These are phyloP conservation scores for Anguilla megastoma DNA, from an alignment of 2,797 vertebrate species.

Conservation along the genomic window DNA sequence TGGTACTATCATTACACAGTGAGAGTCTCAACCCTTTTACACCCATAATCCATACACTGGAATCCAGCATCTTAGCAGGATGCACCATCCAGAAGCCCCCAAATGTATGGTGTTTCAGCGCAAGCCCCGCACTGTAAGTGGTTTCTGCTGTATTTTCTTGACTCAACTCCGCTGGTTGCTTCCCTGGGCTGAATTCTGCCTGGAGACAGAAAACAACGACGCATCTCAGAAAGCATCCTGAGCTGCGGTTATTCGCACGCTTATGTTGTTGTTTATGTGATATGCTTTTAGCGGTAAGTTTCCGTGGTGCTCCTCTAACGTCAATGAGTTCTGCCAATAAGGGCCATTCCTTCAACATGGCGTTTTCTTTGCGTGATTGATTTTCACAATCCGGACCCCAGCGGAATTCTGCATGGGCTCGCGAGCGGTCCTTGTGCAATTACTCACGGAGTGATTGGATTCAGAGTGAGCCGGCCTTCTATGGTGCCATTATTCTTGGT, in stretches of 20 bases:
- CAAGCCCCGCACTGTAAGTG: neutral
- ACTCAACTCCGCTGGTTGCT: neutral
- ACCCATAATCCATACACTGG: neutral
- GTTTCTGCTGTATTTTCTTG: neutral
- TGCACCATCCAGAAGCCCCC: neutral
- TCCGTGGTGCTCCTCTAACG: neutral
- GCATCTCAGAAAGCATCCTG: neutral
- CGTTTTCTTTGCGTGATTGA: neutral
- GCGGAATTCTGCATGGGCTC: neutral
- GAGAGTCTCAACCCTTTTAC: neutral
- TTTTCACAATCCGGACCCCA: neutral
- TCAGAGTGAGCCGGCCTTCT: neutral
- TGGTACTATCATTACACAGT: neutral
- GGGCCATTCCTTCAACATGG: neutral
- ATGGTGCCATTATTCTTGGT: neutral
- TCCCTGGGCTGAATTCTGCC: neutral
- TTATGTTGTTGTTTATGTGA: neutral
- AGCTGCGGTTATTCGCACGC: neutral
- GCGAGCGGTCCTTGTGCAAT: neutral
- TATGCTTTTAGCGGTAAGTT: neutral
- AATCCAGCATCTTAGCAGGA: neutral
- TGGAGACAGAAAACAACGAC: neutral
- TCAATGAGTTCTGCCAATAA: neutral
- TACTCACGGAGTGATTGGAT: neutral
- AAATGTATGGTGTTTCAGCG: neutral